A percentile compares a stretch with the other conserved stretches of the same genome.
These are phyloP conservation scores for Argyrosomus japonicus DNA, from an alignment of 2,113 vertebrate genomes.

Conservation along the genomic window DNA sequence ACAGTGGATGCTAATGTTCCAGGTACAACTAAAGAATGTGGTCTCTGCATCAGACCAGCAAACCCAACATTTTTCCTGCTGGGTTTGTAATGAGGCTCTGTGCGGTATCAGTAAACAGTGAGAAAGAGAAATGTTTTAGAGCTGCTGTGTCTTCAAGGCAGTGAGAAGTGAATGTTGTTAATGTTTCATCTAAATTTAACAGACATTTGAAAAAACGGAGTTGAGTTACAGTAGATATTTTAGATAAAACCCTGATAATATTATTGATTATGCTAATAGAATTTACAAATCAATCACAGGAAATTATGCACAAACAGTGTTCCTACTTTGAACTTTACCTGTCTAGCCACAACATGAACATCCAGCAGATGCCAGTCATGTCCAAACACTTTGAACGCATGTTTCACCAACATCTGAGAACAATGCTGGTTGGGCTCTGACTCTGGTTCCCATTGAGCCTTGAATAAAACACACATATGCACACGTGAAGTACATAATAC, in stretches of 20 bases:
- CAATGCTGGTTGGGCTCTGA: conserved; percentile 84
- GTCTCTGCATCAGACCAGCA: neutral
- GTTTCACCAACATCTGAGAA: conserved; percentile 84
- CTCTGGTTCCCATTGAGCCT: conserved; percentile 86
- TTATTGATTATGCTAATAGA: neutral
- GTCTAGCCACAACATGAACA: conserved; percentile 82
- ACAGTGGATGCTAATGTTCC: neutral
- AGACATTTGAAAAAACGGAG: too few species aligned
- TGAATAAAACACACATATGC: neutral
- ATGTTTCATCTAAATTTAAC: too few species aligned
- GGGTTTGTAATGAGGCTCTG: neutral
- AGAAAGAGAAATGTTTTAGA: neutral
- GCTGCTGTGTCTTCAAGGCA: neutral
- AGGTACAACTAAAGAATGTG: neutral
- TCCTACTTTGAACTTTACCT: conserved; percentile 68
- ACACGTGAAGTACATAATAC: neutral
- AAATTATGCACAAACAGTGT: neutral
- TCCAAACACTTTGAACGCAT: conserved; percentile 81
- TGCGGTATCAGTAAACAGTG: neutral
- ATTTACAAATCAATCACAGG: neutral
- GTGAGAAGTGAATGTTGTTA: too few species aligned
- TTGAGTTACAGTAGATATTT: neutral
- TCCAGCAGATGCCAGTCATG: conserved; percentile 81
- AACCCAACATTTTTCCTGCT: neutral
- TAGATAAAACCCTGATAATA: neutral